Base-by-base conservation (phyloP, 2,888 invertebrate species). In the Agriopis aurantiaria region DNA sequence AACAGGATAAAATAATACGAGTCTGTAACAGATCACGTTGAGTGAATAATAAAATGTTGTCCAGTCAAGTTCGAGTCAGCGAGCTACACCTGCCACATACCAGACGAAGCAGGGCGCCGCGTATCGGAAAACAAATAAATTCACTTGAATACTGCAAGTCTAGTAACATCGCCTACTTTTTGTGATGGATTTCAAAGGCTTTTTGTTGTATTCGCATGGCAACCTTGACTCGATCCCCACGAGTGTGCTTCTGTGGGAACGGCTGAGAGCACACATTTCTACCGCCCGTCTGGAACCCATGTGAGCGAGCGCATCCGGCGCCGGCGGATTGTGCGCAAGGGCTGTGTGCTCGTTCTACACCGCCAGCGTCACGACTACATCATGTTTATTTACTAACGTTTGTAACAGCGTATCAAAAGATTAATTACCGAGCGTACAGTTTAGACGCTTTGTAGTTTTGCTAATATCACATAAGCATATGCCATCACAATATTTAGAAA, bases 301-400 rank as follows among this genome's bases (percentile, higher is more conserved):
- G 90, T 93, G 93, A 93, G 91, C 85, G 78, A 78, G 80, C 88
- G 90, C 90, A 91, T 92, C 92, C 92, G 92, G 91, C 85, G 79
- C 91, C 92, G 92, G 91, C 86, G 79, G 80, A 82, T 81, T 85
- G 82, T 82, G 83, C 82, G 80, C 82, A 83, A 84, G 85, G 82
- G 65, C 64, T 61, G 81, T 80, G 80, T 80, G 78, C 78, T 73
- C 73, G 69, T 79, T 78, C 78, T 80, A 82, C 84, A 82, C 85
- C 46, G 58, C n/a, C 45, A 58, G 56, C 56, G 56, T 45, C 45
- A 79, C 80, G 78, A 77, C 75, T 72, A 70, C 62, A 64, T 45
- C 60, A 61, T 81, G 83, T 87, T 89, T 90, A 88, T 88, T 90
- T 88, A 86, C 86, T 81, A 81, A 79, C 78, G 74, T 81, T 82